Evolutionary conservation across 2,113 vertebrate species (phyloP).

Genomic region (Ctenomys sociabilis): DNA sequence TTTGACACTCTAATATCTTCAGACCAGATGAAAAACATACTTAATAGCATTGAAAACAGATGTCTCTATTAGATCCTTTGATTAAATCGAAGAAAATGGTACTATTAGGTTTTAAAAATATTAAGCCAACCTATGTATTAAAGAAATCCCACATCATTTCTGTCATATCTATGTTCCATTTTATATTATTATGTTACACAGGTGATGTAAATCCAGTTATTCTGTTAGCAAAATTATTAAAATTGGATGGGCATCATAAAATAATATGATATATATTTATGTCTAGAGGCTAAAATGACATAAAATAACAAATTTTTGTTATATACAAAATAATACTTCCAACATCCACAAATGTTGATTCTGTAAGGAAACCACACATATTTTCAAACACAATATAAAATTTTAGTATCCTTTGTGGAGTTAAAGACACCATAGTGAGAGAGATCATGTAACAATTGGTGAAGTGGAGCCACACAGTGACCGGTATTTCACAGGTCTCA

Average conservation of each 20-base stretch:
- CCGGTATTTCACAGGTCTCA: constrained; percentile 2
- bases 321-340: background rate
- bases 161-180: constrained; percentile 26
- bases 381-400: constrained; percentile 47
- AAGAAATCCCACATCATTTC: constrained; percentile 55
- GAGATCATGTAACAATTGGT: background rate
- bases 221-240: constrained; percentile 59
- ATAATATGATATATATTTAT: background rate
- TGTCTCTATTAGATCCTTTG: constrained; percentile 49
- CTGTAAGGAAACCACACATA: background rate
- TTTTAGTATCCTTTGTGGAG: constrained; percentile 15
- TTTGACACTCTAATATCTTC: constrained; percentile 40
- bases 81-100: constrained; percentile 63
- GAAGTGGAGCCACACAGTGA: background rate
- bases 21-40: constrained; percentile 32
- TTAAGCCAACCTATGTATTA: constrained; percentile 13
- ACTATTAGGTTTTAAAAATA: constrained; percentile 47
- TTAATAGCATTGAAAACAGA: constrained; percentile 60
- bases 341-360: constrained; percentile 12
- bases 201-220: constrained; percentile 35
- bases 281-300: background rate
- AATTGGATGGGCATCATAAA: background rate
- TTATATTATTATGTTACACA: constrained; percentile 38
- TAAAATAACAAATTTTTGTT: background rate
- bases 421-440: background rate